Evolutionary conservation across 2,888 invertebrate genomes (phyloP).

Genomic region (Cremastinae sp.): DNA sequence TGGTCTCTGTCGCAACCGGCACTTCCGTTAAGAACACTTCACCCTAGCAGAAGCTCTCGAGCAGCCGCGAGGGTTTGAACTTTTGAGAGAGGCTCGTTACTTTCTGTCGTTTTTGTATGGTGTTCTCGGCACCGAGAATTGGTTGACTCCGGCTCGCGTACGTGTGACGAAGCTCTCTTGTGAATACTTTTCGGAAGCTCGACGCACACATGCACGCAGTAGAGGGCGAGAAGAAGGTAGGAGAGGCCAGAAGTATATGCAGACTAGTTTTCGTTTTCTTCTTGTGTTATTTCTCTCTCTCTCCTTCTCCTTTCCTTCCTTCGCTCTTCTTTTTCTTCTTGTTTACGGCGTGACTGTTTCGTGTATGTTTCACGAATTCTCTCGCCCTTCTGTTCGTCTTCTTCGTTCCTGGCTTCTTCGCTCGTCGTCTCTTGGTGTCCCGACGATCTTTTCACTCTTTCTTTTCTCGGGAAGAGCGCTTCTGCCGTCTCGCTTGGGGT

Average conservation of each 20-base stretch:
- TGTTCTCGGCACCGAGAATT: constrained; percentile 26
- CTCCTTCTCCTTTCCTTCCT: constrained; percentile 27
- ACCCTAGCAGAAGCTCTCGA: constrained; percentile 27
- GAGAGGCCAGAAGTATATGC: constrained; percentile 12
- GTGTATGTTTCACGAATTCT: constrained; percentile 52
- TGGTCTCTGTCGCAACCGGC: constrained; percentile 29
- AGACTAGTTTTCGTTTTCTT: constrained; percentile 36
- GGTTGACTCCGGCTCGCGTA: constrained; percentile 28
- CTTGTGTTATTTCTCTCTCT: constrained; percentile 20
- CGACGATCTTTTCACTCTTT: constrained; percentile 32
- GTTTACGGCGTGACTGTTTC: constrained; percentile 42
- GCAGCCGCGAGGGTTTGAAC: constrained; percentile 32
- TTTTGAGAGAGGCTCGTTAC: constrained; percentile 15
- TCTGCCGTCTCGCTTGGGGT: constrained; percentile 59
- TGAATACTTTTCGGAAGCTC: constrained; percentile 48
- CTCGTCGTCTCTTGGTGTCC: constrained; percentile 48
- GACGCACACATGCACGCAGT: background rate
- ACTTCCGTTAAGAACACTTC: constrained; percentile 35
- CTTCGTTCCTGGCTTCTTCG: constrained; percentile 21
- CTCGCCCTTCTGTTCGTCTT: constrained; percentile 52
- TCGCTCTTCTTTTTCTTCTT: constrained; percentile 28
- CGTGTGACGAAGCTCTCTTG: constrained; percentile 42
- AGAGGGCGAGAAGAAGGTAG: constrained; percentile 10
- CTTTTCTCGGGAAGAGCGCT: constrained; percentile 46
- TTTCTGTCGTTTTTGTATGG: constrained; percentile 25